These are phyloP conservation scores for Rousettus leschenaultii DNA, from an alignment of 2,113 vertebrate species.

Conservation along the genomic window DNA sequence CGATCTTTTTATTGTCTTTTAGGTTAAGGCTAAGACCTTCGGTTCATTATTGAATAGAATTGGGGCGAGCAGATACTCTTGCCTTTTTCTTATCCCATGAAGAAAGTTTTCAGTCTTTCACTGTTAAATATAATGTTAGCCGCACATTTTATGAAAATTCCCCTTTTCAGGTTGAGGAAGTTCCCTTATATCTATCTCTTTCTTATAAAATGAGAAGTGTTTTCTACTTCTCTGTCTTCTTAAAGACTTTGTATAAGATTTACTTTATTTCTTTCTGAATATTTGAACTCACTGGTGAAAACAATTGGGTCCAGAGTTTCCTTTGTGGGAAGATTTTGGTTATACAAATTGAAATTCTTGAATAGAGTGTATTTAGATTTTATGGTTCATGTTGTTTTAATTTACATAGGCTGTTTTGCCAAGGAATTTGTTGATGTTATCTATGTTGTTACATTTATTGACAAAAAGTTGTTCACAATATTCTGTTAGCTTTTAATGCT, in stretches of 20 bases:
- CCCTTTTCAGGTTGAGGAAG: not conserved
- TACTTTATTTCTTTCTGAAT: not conserved
- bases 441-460: not conserved
- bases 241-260: not conserved
- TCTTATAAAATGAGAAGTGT: not conserved
- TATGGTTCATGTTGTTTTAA: not conserved
- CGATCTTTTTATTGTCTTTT: not conserved
- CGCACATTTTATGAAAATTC: not conserved
- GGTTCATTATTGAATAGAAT: not conserved
- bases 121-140: not conserved
- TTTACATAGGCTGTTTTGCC: not conserved
- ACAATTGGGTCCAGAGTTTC: not conserved
- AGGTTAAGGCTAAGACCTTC: not conserved
- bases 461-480: not conserved
- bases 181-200: not conserved
- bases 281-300: not conserved
- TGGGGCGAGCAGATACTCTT: not conserved
- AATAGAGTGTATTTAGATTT: not conserved
- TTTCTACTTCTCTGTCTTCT: not conserved
- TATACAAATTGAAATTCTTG: not conserved
- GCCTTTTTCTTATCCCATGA: not conserved
- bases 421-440: not conserved
- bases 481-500: not conserved
- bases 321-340: conserved; percentile 1
- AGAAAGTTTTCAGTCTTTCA: not conserved